Percentiles rank a stretch among this genome's conserved stretches.
phyloP scores from a whole-genome alignment of 2,888 invertebrate species.

The Nasonia oneida region DNA sequence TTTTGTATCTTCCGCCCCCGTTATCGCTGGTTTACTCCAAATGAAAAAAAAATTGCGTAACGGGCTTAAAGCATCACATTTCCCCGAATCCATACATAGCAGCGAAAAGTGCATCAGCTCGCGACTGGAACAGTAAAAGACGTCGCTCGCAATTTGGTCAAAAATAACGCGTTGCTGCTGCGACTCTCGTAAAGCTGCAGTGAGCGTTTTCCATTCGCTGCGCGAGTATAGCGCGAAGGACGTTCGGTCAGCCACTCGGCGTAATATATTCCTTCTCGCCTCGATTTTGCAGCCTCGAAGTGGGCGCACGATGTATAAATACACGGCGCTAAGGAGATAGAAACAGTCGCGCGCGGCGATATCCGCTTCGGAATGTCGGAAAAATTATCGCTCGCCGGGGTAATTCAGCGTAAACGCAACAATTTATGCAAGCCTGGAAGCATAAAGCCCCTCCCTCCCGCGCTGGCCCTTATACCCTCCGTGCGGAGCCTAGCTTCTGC shows the following conservation, averaged over 20 bases:
- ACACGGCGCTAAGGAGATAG: too few relatives aligned
- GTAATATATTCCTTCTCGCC: not conserved
- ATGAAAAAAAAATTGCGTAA: not conserved
- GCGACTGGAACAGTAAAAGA: not conserved
- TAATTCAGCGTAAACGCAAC: slow-evolving; percentile 41
- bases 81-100: not conserved
- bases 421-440: slow-evolving; percentile 39
- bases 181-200: not conserved
- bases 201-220: not conserved
- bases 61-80: not conserved
- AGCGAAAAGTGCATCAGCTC: not conserved
- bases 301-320: not conserved
- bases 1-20: not conserved
- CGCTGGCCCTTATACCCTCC: not conserved
- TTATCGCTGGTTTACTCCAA: not conserved
- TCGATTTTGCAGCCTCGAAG: not conserved
- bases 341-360: too few relatives aligned
- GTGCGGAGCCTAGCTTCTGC: not conserved
- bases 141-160: not conserved
- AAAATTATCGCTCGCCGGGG: slow-evolving; percentile 39
- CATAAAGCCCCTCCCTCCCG: not conserved
- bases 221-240: too few relatives aligned
- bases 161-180: not conserved
- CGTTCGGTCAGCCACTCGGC: not conserved
- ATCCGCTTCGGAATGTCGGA: not conserved